These are phyloP conservation scores for Anser cygnoides DNA, from an alignment of 2,113 vertebrate genomes.

Conservation along the genomic window DNA sequence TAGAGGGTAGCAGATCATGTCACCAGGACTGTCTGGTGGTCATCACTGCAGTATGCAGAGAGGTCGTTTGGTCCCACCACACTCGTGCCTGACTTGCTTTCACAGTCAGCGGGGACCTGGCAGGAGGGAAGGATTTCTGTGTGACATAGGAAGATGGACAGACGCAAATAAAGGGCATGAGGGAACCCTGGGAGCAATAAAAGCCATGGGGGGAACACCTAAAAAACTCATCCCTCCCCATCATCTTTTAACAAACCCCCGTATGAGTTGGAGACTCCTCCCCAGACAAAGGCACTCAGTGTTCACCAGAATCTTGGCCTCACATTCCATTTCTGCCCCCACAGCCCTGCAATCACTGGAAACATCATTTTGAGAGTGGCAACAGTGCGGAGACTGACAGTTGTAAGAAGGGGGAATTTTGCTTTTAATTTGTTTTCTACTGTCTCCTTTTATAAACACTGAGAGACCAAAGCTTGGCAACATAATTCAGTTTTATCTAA, in stretches of 20 bases:
- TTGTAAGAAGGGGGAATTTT: neutral
- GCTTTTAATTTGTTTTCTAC: constrained; percentile 3
- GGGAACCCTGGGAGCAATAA: no score
- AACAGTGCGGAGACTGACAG: neutral
- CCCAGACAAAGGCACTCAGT: neutral
- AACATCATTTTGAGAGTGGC: neutral
- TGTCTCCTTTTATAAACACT: neutral
- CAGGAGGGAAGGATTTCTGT: neutral
- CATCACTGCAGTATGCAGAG: neutral
- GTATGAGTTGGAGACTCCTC: no score
- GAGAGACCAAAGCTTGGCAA: neutral
- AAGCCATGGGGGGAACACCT: neutral
- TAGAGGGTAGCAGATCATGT: neutral
- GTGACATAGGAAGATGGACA: neutral
- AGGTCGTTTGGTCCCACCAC: neutral
- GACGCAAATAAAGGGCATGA: neutral
- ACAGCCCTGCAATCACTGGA: neutral
- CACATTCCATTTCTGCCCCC: no score
- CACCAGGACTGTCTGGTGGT: neutral
- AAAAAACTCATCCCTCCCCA: neutral
- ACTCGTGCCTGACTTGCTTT: neutral
- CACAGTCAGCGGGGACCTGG: neutral
- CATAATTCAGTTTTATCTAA: constrained; percentile 1
- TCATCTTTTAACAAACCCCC: no score
- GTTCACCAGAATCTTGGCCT: no score